phyloP scores from a whole-genome alignment of 2,797 vertebrate genomes.

The Delichon dasypus region DNA sequence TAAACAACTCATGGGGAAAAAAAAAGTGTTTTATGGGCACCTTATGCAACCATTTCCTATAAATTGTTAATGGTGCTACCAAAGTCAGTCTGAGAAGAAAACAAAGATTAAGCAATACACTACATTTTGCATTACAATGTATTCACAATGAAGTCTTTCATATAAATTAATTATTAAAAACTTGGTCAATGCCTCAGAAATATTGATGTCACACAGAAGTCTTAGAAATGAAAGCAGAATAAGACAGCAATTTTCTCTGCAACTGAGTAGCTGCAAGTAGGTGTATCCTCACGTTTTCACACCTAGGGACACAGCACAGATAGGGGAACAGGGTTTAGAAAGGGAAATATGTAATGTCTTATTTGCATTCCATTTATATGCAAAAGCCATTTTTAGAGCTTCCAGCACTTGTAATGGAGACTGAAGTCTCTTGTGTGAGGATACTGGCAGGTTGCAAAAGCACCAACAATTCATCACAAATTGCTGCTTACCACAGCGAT shows the following conservation, averaged over 20 bases:
- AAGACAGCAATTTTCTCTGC: neutral
- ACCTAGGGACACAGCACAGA: neutral
- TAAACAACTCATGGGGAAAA: neutral
- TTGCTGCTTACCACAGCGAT: neutral
- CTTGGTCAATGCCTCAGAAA: neutral
- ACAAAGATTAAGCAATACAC: neutral
- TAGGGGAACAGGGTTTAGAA: neutral
- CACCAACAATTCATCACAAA: neutral
- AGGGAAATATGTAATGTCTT: neutral
- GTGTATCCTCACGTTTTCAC: neutral
- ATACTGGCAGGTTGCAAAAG: neutral
- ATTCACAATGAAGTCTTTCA: neutral
- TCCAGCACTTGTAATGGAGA: neutral
- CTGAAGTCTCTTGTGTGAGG: neutral
- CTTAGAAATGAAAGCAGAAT: neutral
- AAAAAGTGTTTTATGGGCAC: neutral
- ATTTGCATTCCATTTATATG: neutral
- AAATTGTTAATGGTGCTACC: neutral
- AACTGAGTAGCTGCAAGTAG: neutral
- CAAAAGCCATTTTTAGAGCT: neutral
- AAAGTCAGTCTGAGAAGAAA: neutral
- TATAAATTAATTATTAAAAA: neutral
- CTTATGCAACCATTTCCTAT: slow-evolving; percentile 26
- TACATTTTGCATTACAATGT: neutral
- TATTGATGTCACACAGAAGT: neutral